Evolutionary conservation across 2,888 invertebrate genomes (phyloP), one percentile per base, ranked within the genome.

Genomic region (Drosophila mimica): DNA sequence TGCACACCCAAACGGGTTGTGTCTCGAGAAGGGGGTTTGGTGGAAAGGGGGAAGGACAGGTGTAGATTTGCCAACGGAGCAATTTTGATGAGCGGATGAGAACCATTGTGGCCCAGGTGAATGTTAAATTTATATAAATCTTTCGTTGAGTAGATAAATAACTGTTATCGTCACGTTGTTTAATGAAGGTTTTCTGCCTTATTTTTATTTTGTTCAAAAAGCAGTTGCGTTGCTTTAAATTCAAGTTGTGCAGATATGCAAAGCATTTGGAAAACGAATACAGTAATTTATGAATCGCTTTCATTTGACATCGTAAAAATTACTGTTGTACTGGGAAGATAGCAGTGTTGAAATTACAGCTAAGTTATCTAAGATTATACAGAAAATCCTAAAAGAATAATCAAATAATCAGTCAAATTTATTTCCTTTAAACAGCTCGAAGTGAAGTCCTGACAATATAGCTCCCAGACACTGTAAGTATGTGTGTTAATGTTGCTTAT

Each of bases 81-180:
- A 59, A 59, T 60, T 77, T 78, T 77, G 74, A 77, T 77, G 68
- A 66, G 77, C 57, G 54, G 30, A 77, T 53, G 68, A 60, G 48
- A 57, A 70, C 64, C 65, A 60, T 70, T 64, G 74, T 63, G 78
- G 66, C 88, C 79, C 84, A 85, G 88, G 88, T 85, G 84, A 75
- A 82, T 36, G 5, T 38, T 30, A n/a, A 76, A 76, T 65, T 74
- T 62, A 71, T 71, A 81, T 88, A 85, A 83, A 83, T 88, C 83
- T 82, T 61, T 28, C 9, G 28, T 52, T 48, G 64, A 34, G 36
- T 52, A 60, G 56, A 70, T 54, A 74, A 79, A 79, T 75, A 65
- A 81, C 75, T 75, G 81, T 81, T 83, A 82, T 75, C 84, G 76
- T 79, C 66, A 68, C 74, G 74, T 52, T 71, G 73, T 79, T 84